Conservation (phyloP, 2,113 vertebrate genomes). For the Sylvilagus bachmani region DNA sequence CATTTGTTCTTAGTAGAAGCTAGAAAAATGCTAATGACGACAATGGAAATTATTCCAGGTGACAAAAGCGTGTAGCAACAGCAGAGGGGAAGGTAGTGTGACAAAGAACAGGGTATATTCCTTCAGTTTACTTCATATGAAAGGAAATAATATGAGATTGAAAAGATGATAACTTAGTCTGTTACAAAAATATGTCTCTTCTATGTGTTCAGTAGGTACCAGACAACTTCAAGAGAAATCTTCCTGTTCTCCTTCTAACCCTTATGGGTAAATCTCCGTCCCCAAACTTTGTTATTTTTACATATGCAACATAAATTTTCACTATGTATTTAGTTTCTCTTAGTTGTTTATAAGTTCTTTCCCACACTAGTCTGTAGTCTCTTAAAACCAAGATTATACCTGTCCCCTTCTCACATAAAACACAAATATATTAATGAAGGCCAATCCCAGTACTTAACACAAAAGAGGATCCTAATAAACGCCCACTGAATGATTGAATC, state of each 20-base stretch:
- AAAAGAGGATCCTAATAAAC: neutral
- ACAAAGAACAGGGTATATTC: neutral
- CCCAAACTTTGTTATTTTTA: neutral
- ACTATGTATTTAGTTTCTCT: neutral
- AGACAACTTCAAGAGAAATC: neutral
- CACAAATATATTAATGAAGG: neutral
- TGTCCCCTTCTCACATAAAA: neutral
- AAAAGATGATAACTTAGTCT: neutral
- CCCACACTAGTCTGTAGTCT: neutral
- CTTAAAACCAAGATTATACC: constrained; percentile 6
- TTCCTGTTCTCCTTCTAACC: neutral
- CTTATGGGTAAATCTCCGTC: neutral
- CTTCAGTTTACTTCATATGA: neutral
- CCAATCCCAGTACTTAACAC: neutral
- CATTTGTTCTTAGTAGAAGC: neutral
- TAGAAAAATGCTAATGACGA: neutral
- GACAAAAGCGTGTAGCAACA: neutral
- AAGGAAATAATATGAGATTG: neutral
- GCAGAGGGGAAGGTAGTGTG: neutral
- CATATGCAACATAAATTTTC: neutral
- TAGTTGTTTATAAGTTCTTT: neutral
- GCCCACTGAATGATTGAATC: neutral
- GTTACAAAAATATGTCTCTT: neutral
- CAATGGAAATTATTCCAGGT: neutral
- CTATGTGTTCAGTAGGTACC: neutral